phyloP scores from a whole-genome alignment of 2,888 invertebrate genomes.

The Argyresthia goedartella region DNA sequence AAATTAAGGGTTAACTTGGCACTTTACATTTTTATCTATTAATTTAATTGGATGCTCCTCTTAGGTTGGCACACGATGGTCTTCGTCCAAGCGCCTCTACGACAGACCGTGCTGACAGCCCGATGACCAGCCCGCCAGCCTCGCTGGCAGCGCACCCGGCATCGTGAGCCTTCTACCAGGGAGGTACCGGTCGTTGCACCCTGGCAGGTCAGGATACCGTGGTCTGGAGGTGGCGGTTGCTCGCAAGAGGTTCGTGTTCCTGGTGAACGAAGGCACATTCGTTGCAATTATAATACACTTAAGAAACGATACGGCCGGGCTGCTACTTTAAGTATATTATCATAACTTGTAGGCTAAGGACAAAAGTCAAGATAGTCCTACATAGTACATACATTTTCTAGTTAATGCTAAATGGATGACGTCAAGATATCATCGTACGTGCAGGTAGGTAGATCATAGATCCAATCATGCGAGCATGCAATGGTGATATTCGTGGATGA shows the following conservation, averaged over 20 bases:
- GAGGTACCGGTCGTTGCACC: constrained; percentile 26
- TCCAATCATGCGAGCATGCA: too few species aligned
- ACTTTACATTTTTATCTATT: too few species aligned
- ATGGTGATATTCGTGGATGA: too few species aligned
- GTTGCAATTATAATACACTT: constrained; percentile 9
- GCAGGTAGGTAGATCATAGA: too few species aligned
- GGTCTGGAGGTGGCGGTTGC: constrained; percentile 32
- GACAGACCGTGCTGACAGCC: constrained; percentile 30
- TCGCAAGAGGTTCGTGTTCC: constrained; percentile 42
- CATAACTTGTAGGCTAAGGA: background rate
- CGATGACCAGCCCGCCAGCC: constrained; percentile 35
- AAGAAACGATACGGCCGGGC: constrained; percentile 12
- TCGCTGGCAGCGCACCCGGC: constrained; percentile 38
- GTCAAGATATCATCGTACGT: too few species aligned
- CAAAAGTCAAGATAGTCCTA: background rate
- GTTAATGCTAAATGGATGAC: background rate
- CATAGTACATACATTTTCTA: background rate
- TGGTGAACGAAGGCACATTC: background rate
- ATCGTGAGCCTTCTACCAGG: constrained; percentile 44
- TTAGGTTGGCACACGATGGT: constrained; percentile 29
- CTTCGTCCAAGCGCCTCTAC: constrained; percentile 44
- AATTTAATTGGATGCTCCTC: background rate
- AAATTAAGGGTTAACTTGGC: too few species aligned
- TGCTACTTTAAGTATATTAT: constrained; percentile 7
- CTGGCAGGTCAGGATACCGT: constrained; percentile 45